phyloP scores from a whole-genome alignment of 2,888 invertebrate genomes.

The Pachliopta kotzebuea region DNA sequence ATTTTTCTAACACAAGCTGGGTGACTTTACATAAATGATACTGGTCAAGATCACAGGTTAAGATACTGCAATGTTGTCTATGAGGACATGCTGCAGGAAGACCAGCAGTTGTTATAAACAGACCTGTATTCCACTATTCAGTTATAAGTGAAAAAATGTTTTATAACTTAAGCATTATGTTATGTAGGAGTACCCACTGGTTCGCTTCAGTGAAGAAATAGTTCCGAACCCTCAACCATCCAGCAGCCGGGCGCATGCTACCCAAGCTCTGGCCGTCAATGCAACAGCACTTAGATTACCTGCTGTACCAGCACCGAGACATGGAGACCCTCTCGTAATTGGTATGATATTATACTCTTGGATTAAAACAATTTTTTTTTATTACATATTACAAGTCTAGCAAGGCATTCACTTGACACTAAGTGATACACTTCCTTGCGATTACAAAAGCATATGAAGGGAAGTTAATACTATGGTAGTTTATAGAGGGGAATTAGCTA shows the following conservation, averaged over 20 bases:
- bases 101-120: no score
- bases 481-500: no score
- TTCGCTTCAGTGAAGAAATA: conserved; percentile 55
- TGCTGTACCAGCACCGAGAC: conserved; percentile 50
- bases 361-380: no score
- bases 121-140: no score
- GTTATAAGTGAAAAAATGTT: background rate
- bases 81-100: background rate
- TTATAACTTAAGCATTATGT: background rate
- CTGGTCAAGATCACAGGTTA: no score
- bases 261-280: conserved; percentile 57
- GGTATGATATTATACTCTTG: conserved; percentile 39
- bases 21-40: no score
- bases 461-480: background rate
- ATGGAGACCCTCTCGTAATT: conserved; percentile 47
- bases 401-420: no score
- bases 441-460: no score
- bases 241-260: conserved; percentile 37
- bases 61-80: background rate
- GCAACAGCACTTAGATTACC: conserved; percentile 60
- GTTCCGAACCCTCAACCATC: conserved; percentile 34
- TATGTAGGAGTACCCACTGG: conserved; percentile 54
- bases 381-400: no score
- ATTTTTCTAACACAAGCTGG: no score
- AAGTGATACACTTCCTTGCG: no score